Conservation (phyloP, 2,113 vertebrate genomes). For the Rhizomys pruinosus region DNA sequence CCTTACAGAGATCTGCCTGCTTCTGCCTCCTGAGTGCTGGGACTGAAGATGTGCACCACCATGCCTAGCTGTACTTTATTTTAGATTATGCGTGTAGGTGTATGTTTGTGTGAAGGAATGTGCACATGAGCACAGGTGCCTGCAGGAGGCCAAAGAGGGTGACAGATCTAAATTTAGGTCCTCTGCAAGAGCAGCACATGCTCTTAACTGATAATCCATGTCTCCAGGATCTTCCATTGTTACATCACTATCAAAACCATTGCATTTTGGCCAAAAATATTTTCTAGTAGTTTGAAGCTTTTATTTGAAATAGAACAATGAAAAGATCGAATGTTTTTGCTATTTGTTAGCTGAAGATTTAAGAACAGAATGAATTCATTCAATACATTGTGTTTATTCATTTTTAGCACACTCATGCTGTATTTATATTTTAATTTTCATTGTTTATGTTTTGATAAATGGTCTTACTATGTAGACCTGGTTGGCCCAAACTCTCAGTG, state of each 20-base stretch:
- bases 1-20: background rate
- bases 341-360: background rate
- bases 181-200: background rate
- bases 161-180: background rate
- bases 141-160: background rate
- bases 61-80: background rate
- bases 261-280: background rate
- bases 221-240: background rate
- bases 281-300: slow-evolving; percentile 53
- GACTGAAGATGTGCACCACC: too few relatives aligned
- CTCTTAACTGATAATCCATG: background rate
- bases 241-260: background rate
- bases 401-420: background rate
- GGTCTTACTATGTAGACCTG: background rate
- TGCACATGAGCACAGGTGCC: background rate
- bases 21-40: background rate
- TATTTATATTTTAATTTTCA: background rate
- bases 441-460: background rate
- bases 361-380: slow-evolving; percentile 12
- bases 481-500: background rate
- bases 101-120: background rate
- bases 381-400: background rate
- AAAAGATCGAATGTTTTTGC: background rate
- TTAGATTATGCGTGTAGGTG: background rate
- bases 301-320: slow-evolving; percentile 15